Percentiles rank a stretch among this genome's conserved stretches.
phyloP scores from a whole-genome alignment of 1,140 invertebrate species.

The Panagrolaimus sp. region DNA sequence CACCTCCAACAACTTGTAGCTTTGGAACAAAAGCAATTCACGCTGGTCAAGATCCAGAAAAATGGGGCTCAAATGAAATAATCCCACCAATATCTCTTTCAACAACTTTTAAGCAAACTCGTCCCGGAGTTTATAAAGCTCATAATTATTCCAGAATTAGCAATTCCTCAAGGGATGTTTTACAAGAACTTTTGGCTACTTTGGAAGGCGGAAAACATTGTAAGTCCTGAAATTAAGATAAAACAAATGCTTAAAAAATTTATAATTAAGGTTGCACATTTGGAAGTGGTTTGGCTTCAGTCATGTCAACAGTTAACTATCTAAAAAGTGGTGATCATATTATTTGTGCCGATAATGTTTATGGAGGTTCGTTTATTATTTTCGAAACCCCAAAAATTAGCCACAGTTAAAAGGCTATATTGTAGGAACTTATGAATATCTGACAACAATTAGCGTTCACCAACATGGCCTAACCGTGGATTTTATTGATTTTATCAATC shows the following conservation, averaged over 20 bases:
- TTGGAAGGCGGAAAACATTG: conserved; percentile 82
- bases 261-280: conserved; percentile 67
- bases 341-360: conserved; percentile 83
- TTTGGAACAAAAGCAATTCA: conserved; percentile 3
- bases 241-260: neutral
- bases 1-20: too few species aligned
- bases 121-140: conserved; percentile 72
- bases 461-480: conserved; percentile 52
- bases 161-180: conserved; percentile 81
- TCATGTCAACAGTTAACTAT: conserved; percentile 70
- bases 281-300: conserved; percentile 82
- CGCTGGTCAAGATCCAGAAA: neutral
- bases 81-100: conserved; percentile 83
- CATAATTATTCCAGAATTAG: conserved; percentile 66
- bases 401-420: too few species aligned
- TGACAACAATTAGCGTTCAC: conserved; percentile 59
- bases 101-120: conserved; percentile 86
- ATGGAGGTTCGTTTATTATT: conserved; percentile 58
- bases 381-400: too few species aligned
- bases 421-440: conserved; percentile 67
- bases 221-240: conserved; percentile 37
- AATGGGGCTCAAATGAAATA: conserved; percentile 62
- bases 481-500: conserved; percentile 71
- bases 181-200: conserved; percentile 81
- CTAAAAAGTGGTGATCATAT: conserved; percentile 81